Percentiles rank a stretch among this genome's conserved stretches.
phyloP scores from a whole-genome alignment of 2,888 invertebrate genomes.

The Acanthosepion esculentum region DNA sequence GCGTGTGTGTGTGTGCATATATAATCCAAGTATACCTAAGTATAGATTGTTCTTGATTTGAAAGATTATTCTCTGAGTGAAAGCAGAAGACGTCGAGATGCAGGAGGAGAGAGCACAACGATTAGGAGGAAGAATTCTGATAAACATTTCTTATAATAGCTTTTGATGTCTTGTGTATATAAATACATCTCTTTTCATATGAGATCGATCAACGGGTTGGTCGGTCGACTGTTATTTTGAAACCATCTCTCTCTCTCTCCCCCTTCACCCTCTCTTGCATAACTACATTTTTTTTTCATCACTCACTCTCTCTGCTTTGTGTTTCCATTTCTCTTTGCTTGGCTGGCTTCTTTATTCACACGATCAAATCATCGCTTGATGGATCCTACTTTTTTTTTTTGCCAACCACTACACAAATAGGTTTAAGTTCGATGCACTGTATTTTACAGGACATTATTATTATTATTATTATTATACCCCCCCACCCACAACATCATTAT shows the following conservation, averaged over 20 bases:
- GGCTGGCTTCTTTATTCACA: neutral
- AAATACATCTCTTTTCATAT: neutral
- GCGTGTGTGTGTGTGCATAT: no score
- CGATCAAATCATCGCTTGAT: neutral
- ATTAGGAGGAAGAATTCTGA: neutral
- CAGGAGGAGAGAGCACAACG: neutral
- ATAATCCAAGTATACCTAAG: neutral
- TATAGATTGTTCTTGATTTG: constrained; percentile 6
- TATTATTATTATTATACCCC: neutral
- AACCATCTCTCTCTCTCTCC: neutral
- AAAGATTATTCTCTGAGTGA: neutral
- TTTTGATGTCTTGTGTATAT: constrained; percentile 22
- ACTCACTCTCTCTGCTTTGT: neutral
- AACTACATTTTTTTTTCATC: no score
- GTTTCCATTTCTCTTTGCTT: neutral
- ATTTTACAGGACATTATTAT: neutral
- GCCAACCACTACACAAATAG: neutral
- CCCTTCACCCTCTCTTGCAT: neutral
- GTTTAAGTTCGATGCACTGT: neutral
- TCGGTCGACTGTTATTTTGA: neutral
- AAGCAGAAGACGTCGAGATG: neutral
- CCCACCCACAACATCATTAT: neutral
- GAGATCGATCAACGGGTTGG: neutral
- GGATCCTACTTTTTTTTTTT: neutral
- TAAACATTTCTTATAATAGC: neutral